Evolutionary conservation across 2,113 vertebrate species (phyloP), one percentile per base, ranked within the genome.

Genomic region (Elephantulus edwardii): DNA sequence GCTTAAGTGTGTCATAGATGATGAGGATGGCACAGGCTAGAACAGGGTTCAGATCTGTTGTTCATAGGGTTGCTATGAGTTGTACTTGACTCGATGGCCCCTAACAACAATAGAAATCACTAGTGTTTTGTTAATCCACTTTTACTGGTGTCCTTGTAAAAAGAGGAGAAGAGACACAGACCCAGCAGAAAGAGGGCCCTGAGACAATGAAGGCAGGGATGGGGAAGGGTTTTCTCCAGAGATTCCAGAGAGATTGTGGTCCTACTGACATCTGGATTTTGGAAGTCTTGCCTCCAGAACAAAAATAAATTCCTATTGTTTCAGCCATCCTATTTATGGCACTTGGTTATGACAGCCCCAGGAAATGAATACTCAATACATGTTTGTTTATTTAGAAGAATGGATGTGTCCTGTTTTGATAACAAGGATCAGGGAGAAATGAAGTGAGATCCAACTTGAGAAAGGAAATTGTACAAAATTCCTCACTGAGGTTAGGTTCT

Each of bases 381-480:
- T 83, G 50, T 56, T 68, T 80, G 12, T 83, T 89, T 71, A 30
- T 28, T 77, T 54, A 82, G 28, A 88, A 74, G 83, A 77, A 52
- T 46, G 35, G 82, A 19, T 56, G 30, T 78, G 24, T 52, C 28
- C 44, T 90, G 6, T 82, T 22, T 9, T 68, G 22, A 40, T 5
- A 46, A 13, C 9, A 83, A 84, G 40, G 16, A 54, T 54, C 77
- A 85, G 44, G 42, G 44, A 35, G 46, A 84, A 79, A 4, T 54
- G 35, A 40, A 90, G 77, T 54, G 44, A 83, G 42, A 86, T 38
- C 30, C 13, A 79, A 38, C 11, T 9, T 68, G 77, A 74, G 28
- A 68, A 83, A 89, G 77, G 50, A 89, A 78, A 74, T 72, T 28
- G 33, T 71, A 12, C 56, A 42, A 48, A 38, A 38, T n/a, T 1